Conservation (phyloP, 2,888 invertebrate genomes). For the Drosophila mercatorum region DNA sequence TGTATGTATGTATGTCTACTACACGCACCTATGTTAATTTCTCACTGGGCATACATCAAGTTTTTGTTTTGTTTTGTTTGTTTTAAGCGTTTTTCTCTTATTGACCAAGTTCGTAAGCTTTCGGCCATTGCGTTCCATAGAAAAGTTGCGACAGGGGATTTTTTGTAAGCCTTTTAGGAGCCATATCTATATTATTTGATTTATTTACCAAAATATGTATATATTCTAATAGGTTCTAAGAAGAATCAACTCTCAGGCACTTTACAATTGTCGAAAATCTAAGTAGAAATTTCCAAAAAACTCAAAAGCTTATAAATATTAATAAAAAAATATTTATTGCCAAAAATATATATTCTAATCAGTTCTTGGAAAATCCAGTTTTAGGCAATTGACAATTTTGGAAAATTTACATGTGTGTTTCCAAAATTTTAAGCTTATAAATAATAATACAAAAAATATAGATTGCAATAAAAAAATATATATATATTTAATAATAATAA, state of each 20-base stretch:
- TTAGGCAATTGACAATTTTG: too few species aligned
- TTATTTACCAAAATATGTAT: constrained; percentile 1
- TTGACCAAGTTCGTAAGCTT: constrained; percentile 1
- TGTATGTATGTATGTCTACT: too few species aligned
- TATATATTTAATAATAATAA: too few species aligned
- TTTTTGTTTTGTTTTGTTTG: constrained; percentile 20
- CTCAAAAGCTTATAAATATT: background rate
- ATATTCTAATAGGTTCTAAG: constrained; percentile 5
- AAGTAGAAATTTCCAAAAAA: background rate
- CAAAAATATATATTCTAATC: background rate
- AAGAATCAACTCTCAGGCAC: background rate
- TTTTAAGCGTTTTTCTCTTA: background rate
- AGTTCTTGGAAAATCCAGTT: background rate
- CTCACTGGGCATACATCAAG: background rate
- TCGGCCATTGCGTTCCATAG: constrained; percentile 5
- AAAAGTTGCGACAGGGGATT: constrained; percentile 1
- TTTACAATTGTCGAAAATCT: background rate
- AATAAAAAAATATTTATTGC: background rate
- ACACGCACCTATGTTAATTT: constrained; percentile 22
- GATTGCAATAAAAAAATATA: too few species aligned
- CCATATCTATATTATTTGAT: background rate
- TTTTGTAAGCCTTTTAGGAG: background rate
- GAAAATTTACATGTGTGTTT: too few species aligned
- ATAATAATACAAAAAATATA: too few species aligned
- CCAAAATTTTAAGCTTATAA: too few species aligned